Base-by-base conservation (phyloP, 2,113 vertebrate species). In the Danio rerio region DNA sequence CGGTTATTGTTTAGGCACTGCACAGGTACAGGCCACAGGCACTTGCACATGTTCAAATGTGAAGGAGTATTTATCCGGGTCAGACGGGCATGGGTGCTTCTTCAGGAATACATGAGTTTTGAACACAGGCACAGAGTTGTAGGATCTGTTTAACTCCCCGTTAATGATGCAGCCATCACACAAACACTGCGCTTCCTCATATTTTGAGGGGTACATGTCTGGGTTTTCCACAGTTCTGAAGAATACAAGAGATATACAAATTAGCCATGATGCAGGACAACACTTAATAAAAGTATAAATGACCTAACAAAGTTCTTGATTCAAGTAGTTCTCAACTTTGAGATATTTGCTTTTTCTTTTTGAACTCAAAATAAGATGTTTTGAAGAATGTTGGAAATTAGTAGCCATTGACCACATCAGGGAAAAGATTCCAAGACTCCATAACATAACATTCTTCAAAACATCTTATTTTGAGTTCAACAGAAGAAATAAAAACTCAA, bases 21-120 rank as follows among this genome's bases (percentile, higher is more conserved):
- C 92, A 0, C 96, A 98, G 59, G 95, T 96, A 15, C 97, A 99
- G 63, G 92, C 96, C 15, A 98, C 92, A 0, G 93, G 88, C 13
- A 97, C 93, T 0, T 56, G 53, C 15, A 94, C 89, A 56, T 91
- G 89, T 2, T 93, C 89, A 0, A 88, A 53, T 5, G 80, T 83
- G 9, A 96, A 89, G 43, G 84, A 5, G n/a, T 95, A 94, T 53
- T 55, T 89, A 0, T 50, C 61, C 0, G 18, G 71, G 0, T 83
- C 0, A 0, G 63, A 21, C 0, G 6, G 16, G 79, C 96, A 98
- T 0, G 82, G 85, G 12, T 75, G 91, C 74, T 89, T 93, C 20
- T 85, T 89, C 47, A 97, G 87, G n/a, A 98, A 95, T 85, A 95
- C 69, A 69, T 89, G 86, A 45, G 49, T 93, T 91, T 96, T 95